Base-by-base conservation (phyloP, 2,113 vertebrate genomes). In the Pyrgilauda ruficollis region DNA sequence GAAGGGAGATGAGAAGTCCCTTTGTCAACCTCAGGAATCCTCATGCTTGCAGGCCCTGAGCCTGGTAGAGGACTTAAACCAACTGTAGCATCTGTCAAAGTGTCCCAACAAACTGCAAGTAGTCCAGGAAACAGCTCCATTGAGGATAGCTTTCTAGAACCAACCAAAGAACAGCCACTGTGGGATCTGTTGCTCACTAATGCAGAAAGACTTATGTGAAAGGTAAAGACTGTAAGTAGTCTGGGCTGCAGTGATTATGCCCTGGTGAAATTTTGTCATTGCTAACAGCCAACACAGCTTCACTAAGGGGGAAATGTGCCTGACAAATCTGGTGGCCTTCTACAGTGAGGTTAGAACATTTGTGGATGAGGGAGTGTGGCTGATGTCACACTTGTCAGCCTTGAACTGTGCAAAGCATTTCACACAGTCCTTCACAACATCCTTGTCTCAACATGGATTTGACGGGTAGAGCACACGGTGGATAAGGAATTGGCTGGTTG, bases 131-230 rank as follows among this genome's bases (percentile, higher is more conserved):
- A 56, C 3, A 10, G 9, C 14, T 41, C 24, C 5, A 3, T 5
- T 81, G 22, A 24, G 39, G 31, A 44, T 4, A 33, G 24, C 24
- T 56, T 85, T 46, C 46, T 61, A 26, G 41, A 49, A 49, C 26
- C 1, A 2, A 30, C 3, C 9, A 68, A 55, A 63, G n/a, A 43
- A 31, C 18, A 66, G 10, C 6, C 8, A 14, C 16, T 53, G 37
- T 28, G 41, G 46, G 3, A 44, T 41, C 9, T 49, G 23, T 49
- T 70, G 6, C 13, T 83, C 13, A 35, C 10, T 33, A 33, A 31
- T n/a, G n/a, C 3, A 16, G 37, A 66, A 67, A 52, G 33, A 23
- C 16, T 30, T 53, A 11, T 0, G 0, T 4, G 12, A n/a, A 31
- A 30, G 2, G 18, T 58, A 18, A 68, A 41, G 8, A 28, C 1